These are phyloP conservation scores for Macrobrachium nipponense DNA, from an alignment of 1,140 invertebrate species.

Conservation along the genomic window DNA sequence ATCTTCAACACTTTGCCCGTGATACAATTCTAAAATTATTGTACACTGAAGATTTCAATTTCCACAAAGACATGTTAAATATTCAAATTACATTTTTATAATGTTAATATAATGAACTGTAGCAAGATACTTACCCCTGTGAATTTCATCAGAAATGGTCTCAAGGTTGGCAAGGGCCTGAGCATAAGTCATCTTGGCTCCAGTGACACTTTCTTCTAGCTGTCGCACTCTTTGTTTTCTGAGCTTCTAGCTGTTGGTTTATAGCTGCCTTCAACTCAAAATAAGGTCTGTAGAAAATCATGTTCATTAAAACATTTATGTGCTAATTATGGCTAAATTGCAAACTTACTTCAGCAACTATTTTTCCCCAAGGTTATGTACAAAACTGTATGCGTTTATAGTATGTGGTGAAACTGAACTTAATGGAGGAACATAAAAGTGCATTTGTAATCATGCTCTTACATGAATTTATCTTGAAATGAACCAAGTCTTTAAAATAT, in stretches of 20 bases:
- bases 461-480: no score
- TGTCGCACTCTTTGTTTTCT: constrained; percentile 85
- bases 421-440: no score
- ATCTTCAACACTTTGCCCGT: no score
- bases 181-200: constrained; percentile 86
- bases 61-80: neutral
- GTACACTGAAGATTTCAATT: neutral
- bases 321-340: neutral
- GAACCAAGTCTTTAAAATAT: no score
- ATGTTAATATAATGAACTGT: no score
- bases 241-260: constrained; percentile 87
- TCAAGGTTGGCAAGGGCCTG: constrained; percentile 88
- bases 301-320: constrained; percentile 39
- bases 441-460: no score
- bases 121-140: constrained; percentile 73
- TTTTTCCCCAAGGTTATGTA: neutral
- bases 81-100: no score
- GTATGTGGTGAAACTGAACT: no score
- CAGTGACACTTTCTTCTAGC: constrained; percentile 80
- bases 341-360: no score
- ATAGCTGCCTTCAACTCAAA: constrained; percentile 93
- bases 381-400: neutral
- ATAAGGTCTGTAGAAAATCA: constrained; percentile 83
- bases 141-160: constrained; percentile 94
- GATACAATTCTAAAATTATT: no score